A percentile compares a stretch with the other conserved stretches of the same genome.
Conservation (phyloP, 2,113 vertebrate species). For the Pholis gunnellus region DNA sequence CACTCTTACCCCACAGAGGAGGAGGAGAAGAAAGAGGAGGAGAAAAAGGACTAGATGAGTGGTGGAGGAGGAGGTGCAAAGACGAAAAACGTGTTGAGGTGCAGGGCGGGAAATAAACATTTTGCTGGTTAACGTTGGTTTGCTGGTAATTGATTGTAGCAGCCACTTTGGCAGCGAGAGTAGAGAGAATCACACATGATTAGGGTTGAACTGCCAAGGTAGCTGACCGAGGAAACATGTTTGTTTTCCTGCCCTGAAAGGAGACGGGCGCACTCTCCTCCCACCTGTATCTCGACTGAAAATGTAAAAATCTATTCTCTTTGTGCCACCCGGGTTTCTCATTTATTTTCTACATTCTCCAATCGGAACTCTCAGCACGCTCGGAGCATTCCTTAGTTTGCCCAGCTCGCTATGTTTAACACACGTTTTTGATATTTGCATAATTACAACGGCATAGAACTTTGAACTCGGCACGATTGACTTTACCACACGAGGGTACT, state of each 20-base stretch:
- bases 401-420: not conserved
- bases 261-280: slow-evolving; percentile 12
- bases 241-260: slow-evolving; percentile 63
- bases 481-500: not conserved
- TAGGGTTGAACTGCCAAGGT: slow-evolving; percentile 37
- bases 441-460: not conserved
- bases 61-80: slow-evolving; percentile 7
- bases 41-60: slow-evolving; percentile 88
- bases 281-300: slow-evolving; percentile 49
- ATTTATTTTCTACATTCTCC: slow-evolving; percentile 23
- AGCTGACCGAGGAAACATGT: slow-evolving; percentile 34
- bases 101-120: slow-evolving; percentile 55
- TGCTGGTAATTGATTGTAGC: slow-evolving; percentile 29
- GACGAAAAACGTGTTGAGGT: not conserved
- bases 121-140: slow-evolving; percentile 32
- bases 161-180: slow-evolving; percentile 43
- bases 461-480: not conserved
- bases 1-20: slow-evolving; percentile 97
- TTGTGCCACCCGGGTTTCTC: slow-evolving; percentile 53
- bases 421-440: not conserved
- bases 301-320: slow-evolving; percentile 33
- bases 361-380: slow-evolving; percentile 11
- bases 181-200: not conserved
- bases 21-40: slow-evolving; percentile 95
- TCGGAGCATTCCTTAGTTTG: not conserved